Conservation (phyloP, 2,888 invertebrate species). For the Iphiclides podalirius region DNA sequence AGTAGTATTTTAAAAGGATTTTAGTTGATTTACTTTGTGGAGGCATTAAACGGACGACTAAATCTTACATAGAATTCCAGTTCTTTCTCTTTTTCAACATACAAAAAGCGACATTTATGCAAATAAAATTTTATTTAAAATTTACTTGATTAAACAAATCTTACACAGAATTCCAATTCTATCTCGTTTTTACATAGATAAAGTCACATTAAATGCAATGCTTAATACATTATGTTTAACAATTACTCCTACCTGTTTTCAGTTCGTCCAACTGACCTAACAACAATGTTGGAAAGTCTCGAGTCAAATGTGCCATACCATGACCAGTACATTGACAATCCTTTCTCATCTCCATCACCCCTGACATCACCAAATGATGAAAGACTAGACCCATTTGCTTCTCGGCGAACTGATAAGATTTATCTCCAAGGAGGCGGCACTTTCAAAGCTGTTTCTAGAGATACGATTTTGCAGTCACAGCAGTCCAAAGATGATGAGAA, state of each 20-base stretch:
- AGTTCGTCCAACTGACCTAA: conserved; percentile 68
- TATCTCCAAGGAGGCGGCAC: conserved; percentile 75
- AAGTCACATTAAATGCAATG: too few species aligned
- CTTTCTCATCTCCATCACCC: conserved; percentile 75
- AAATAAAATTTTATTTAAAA: too few species aligned
- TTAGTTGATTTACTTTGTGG: neutral
- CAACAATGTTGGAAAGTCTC: conserved; percentile 67
- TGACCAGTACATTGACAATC: conserved; percentile 74
- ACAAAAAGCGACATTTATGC: too few species aligned
- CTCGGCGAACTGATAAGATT: conserved; percentile 65
- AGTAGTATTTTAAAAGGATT: too few species aligned
- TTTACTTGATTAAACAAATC: too few species aligned
- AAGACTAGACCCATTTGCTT: conserved; percentile 54
- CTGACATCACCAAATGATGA: conserved; percentile 75
- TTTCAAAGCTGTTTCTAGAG: conserved; percentile 67
- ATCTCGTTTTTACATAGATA: too few species aligned
- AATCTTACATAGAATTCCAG: too few species aligned
- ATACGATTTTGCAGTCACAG: conserved; percentile 67
- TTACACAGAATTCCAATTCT: too few species aligned
- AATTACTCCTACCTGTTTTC: too few species aligned
- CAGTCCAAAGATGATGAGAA: conserved; percentile 66
- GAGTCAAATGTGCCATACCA: conserved; percentile 63
- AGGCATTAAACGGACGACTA: too few species aligned
- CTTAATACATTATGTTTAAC: too few species aligned
- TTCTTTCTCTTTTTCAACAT: too few species aligned